These are phyloP conservation scores for Enteromius anoplus DNA, from an alignment of 2,797 vertebrate genomes.

Conservation along the genomic window DNA sequence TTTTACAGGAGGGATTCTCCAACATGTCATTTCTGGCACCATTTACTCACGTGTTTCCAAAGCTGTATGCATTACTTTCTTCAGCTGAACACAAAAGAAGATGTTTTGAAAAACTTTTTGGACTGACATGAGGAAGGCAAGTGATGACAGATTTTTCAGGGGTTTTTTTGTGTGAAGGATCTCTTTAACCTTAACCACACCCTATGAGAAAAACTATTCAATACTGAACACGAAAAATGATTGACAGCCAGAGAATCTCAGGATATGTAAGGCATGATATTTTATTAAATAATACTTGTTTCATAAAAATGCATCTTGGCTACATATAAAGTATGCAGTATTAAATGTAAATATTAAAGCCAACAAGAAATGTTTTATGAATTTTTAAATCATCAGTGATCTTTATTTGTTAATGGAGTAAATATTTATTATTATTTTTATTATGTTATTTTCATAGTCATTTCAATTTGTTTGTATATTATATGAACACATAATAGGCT, in stretches of 20 bases:
- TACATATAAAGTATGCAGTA: not conserved
- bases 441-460: not conserved
- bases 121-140: not conserved
- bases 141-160: not conserved
- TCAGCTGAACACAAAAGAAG: not conserved
- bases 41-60: not conserved
- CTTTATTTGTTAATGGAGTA: not conserved
- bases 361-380: not conserved
- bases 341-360: not conserved
- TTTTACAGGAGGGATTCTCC: not conserved
- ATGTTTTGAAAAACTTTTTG: not conserved
- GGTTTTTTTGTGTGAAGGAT: not conserved
- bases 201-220: not conserved
- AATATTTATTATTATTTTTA: not conserved
- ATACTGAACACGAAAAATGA: not conserved
- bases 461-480: not conserved
- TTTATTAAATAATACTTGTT: not conserved
- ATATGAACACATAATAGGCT: not conserved
- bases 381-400: not conserved
- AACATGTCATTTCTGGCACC: not conserved
- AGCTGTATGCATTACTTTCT: not conserved
- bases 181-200: constrained; percentile 1
- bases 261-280: not conserved
- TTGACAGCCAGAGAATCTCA: not conserved
- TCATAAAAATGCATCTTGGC: not conserved